Conservation (phyloP, 2,797 vertebrate species). For the Zenarchopterus dispar region DNA sequence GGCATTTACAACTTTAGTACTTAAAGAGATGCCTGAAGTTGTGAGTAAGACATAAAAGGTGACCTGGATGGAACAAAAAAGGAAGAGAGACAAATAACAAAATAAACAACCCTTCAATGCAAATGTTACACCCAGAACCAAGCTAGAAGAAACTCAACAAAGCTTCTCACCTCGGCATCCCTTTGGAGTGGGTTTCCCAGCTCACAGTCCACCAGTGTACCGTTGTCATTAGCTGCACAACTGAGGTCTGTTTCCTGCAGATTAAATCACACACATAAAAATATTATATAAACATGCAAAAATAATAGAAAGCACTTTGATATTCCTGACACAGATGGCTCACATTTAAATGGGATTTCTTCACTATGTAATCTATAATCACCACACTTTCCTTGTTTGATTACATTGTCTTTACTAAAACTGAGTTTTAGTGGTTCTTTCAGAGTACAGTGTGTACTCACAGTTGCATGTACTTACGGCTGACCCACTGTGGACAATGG, state of each 20-base stretch:
- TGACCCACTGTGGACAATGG: conserved; percentile 30
- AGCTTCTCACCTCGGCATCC: conserved; percentile 85
- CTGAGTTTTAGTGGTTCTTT: neutral
- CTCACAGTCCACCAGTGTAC: conserved; percentile 86
- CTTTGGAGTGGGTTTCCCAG: conserved; percentile 93
- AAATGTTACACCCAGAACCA: neutral
- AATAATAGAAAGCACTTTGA: neutral
- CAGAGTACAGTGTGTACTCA: neutral
- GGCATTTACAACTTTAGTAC: conserved; percentile 85
- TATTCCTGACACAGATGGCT: too few species aligned
- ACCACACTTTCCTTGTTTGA: too few species aligned
- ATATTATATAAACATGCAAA: neutral
- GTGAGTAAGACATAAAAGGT: conserved; percentile 89
- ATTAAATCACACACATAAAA: neutral
- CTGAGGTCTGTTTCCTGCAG: conserved; percentile 82
- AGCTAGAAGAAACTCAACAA: neutral
- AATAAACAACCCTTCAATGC: neutral
- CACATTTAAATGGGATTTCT: too few species aligned
- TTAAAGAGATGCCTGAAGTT: conserved; percentile 86
- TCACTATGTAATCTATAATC: too few species aligned
- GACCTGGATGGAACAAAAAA: conserved; percentile 74
- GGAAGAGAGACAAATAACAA: neutral
- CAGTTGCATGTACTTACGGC: conserved; percentile 36
- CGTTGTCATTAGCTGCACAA: conserved; percentile 86
- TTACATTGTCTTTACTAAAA: neutral